Evolutionary conservation across 2,888 invertebrate genomes (phyloP).

Genomic region (Philonicus albiceps): DNA sequence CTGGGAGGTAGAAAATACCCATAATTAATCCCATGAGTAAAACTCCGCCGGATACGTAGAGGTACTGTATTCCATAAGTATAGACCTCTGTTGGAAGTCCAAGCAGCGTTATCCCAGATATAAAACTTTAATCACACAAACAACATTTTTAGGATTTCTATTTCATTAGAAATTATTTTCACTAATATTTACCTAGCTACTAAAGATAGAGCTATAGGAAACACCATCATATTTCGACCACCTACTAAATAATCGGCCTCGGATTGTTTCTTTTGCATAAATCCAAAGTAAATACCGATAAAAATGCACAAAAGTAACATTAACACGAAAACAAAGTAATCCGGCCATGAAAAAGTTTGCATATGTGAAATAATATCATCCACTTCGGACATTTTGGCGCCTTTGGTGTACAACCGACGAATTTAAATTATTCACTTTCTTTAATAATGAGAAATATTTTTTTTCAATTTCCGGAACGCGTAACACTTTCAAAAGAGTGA

Average conservation of each 20-base stretch:
- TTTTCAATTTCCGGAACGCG: background rate
- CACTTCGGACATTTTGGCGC: conserved; percentile 58
- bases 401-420: background rate
- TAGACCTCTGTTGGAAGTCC: conserved; percentile 84
- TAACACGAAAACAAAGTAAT: conserved; percentile 63
- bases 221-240: conserved; percentile 77
- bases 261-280: conserved; percentile 69
- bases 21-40: conserved; percentile 72
- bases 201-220: conserved; percentile 82
- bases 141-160: background rate
- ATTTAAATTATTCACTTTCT: background rate
- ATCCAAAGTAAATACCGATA: conserved; percentile 83
- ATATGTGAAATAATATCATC: conserved; percentile 58
- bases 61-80: conserved; percentile 81
- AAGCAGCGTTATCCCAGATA: conserved; percentile 79
- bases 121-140: conserved; percentile 66
- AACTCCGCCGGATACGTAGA: conserved; percentile 71
- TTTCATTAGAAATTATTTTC: background rate
- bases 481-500: background rate
- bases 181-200: conserved; percentile 72
- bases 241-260: conserved; percentile 83
- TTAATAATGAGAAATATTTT: background rate
- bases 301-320: conserved; percentile 77
- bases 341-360: conserved; percentile 61
- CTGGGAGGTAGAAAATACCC: conserved; percentile 75